Evolutionary conservation across 2,888 invertebrate species (phyloP).

Genomic region (Drosophila paramelanica): DNA sequence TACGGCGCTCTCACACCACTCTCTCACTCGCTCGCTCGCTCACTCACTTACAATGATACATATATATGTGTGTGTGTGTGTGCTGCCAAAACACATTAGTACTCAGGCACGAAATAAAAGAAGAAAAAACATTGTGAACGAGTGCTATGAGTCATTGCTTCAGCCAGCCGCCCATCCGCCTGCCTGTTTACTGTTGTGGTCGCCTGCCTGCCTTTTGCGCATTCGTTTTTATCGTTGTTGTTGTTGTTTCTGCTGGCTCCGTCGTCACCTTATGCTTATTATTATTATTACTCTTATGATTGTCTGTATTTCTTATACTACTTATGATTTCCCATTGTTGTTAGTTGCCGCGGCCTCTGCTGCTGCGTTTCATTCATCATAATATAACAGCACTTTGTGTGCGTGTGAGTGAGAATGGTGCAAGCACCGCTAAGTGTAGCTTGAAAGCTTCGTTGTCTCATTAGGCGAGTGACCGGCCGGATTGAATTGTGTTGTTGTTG

Average conservation of each 20-base stretch:
- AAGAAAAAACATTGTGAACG: constrained; percentile 65
- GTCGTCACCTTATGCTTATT: constrained; percentile 80
- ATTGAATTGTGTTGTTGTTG: constrained; percentile 45
- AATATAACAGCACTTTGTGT: constrained; percentile 65
- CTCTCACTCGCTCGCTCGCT: constrained; percentile 19
- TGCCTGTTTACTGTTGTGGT: not conserved
- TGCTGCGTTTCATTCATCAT: constrained; percentile 76
- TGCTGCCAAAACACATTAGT: constrained; percentile 78
- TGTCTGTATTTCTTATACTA: constrained; percentile 64
- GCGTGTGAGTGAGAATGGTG: constrained; percentile 23
- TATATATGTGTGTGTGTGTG: constrained; percentile 12
- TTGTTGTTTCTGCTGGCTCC: constrained; percentile 41
- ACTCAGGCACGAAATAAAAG: constrained; percentile 78
- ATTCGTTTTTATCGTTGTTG: constrained; percentile 60
- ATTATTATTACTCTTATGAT: constrained; percentile 70
- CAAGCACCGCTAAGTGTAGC: constrained; percentile 73
- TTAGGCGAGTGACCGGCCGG: constrained; percentile 50
- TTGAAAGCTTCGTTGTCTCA: constrained; percentile 67
- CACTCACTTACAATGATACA: constrained; percentile 21
- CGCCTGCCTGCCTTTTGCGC: constrained; percentile 69
- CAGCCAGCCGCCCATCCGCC: constrained; percentile 14
- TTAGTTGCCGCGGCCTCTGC: constrained; percentile 34
- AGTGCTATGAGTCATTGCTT: constrained; percentile 72
- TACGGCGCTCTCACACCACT: constrained; percentile 26
- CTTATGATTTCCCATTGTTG: constrained; percentile 78